Conservation (phyloP, 2,113 vertebrate genomes). For the Azemiops feae region DNA sequence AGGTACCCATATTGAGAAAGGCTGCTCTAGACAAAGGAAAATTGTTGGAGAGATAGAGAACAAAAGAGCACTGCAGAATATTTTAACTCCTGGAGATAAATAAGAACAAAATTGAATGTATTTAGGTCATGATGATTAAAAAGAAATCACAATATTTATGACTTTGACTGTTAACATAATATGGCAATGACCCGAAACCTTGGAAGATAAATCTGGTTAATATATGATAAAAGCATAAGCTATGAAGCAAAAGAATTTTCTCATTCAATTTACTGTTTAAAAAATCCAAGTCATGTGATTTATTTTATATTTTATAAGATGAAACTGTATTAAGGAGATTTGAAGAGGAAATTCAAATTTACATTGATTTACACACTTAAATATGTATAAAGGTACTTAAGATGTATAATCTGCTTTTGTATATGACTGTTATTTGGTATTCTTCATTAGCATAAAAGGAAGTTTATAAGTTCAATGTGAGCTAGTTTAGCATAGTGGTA, state of each 20-base stretch:
- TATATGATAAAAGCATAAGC: conserved; percentile 9
- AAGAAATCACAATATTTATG: neutral
- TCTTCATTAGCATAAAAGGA: neutral
- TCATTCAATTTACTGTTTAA: conserved; percentile 1
- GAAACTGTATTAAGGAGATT: neutral
- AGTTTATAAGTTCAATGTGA: neutral
- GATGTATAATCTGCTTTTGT: neutral
- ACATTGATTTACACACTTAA: neutral
- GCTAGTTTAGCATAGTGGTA: neutral
- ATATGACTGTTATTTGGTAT: neutral
- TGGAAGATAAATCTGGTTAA: conserved; percentile 5
- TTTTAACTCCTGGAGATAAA: conserved; percentile 3
- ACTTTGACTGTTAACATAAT: neutral
- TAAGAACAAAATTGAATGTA: neutral
- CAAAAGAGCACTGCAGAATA: neutral
- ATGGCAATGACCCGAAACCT: neutral
- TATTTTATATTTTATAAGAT: neutral
- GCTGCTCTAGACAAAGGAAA: neutral
- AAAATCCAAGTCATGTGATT: neutral
- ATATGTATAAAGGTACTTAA: neutral
- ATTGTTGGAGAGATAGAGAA: neutral
- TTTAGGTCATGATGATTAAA: neutral
- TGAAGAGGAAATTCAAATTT: conserved; percentile 3
- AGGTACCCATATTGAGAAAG: neutral
- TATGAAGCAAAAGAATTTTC: conserved; percentile 2